Evolutionary conservation across 2,797 vertebrate species (phyloP).

Genomic region (Argyrosomus regius): DNA sequence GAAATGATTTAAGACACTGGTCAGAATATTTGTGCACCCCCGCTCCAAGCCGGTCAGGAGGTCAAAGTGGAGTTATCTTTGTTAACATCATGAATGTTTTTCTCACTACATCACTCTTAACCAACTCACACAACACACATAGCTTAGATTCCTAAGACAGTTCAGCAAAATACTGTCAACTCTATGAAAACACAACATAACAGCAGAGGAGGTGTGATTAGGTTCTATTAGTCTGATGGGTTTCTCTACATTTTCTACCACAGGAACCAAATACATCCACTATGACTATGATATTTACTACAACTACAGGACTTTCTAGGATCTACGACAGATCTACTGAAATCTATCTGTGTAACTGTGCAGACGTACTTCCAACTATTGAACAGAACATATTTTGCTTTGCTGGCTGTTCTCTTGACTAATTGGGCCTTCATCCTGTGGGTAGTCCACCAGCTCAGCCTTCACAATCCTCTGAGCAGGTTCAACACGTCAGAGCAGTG

Average conservation of each 20-base stretch:
- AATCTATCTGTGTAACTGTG: conserved; percentile 13
- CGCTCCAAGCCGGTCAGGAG: conserved; percentile 20
- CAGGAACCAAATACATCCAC: conserved; percentile 5
- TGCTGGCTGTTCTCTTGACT: conserved; percentile 85
- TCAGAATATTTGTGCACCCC: conserved; percentile 24
- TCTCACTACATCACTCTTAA: conserved; percentile 21
- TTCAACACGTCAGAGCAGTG: conserved; percentile 49
- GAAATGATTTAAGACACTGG: conserved; percentile 16
- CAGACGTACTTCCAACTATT: conserved; percentile 87
- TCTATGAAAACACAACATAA: conserved; percentile 14
- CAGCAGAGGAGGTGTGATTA: background rate
- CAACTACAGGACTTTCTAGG: conserved; percentile 40
- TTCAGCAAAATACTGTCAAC: conserved; percentile 12
- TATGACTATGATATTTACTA: background rate
- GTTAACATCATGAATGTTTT: conserved; percentile 21
- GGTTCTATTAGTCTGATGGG: conserved; percentile 11
- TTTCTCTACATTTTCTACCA: conserved; percentile 37
- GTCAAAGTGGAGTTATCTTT: conserved; percentile 12
- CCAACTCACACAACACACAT: conserved; percentile 19
- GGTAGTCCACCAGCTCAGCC: conserved; percentile 96
- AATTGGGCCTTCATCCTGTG: conserved; percentile 91
- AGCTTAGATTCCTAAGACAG: conserved; percentile 19
- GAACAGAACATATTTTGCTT: conserved; percentile 95
- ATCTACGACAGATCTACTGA: conserved; percentile 34
- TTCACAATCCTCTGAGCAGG: conserved; percentile 92